Percentiles rank a stretch among this genome's conserved stretches.
Evolutionary conservation across 2,797 vertebrate species (phyloP).

Genomic region (Eidolon dupreanum): DNA sequence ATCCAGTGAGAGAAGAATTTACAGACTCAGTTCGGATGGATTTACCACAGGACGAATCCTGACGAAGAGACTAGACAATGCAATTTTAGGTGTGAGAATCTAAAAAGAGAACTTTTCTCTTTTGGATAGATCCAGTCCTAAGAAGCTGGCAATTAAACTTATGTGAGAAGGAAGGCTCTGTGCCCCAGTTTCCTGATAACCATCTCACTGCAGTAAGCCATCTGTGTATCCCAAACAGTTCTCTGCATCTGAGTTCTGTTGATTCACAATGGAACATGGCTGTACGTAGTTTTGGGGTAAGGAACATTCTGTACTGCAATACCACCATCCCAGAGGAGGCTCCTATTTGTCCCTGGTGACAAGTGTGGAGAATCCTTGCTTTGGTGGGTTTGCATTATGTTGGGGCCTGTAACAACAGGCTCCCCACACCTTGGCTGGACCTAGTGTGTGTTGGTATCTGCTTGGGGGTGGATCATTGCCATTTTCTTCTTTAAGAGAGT

Average conservation of each 20-base stretch:
- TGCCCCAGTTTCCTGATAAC: not conserved
- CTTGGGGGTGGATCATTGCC: rapidly evolving
- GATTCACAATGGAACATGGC: not conserved
- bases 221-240: not conserved
- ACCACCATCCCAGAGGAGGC: not conserved
- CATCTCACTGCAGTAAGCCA: not conserved
- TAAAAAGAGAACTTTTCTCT: not conserved
- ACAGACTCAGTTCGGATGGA: not conserved
- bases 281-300: too few relatives aligned
- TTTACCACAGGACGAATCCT: not conserved
- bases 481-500: not conserved
- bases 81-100: not conserved
- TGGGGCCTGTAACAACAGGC: not conserved
- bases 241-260: not conserved
- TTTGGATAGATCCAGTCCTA: not conserved
- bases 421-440: not conserved
- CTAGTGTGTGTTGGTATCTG: rapidly evolving
- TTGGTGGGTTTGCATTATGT: not conserved
- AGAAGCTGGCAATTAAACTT: not conserved
- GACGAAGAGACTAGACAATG: not conserved
- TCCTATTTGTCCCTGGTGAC: not conserved
- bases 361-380: too few relatives aligned
- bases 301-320: not conserved
- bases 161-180: not conserved
- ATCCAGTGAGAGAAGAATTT: not conserved